Conservation (phyloP, 2,797 vertebrate species). For the Anniella stebbinsi region DNA sequence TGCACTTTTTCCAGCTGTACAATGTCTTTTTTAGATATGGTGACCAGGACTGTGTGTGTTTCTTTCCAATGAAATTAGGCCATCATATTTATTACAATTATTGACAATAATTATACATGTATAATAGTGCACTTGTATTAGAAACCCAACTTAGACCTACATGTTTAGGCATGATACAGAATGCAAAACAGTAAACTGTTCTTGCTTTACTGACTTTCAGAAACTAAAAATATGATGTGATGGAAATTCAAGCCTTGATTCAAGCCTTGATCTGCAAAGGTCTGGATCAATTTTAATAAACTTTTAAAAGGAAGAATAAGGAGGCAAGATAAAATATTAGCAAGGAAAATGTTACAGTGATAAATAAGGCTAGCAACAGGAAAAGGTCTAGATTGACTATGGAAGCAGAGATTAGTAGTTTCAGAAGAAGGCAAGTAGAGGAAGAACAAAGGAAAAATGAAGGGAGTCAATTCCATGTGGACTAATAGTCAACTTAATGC, state of each 20-base stretch:
- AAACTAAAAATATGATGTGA: background rate
- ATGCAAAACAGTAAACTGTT: background rate
- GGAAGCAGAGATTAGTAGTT: background rate
- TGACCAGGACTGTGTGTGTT: too few relatives aligned
- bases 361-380: background rate
- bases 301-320: background rate
- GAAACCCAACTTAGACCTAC: background rate
- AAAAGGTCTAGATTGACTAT: background rate
- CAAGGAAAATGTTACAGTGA: background rate
- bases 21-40: too few relatives aligned
- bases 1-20: too few relatives aligned
- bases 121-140: background rate
- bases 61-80: too few relatives aligned
- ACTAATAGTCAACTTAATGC: too few relatives aligned
- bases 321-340: background rate
- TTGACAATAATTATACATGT: background rate
- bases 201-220: background rate
- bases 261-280: background rate
- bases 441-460: background rate
- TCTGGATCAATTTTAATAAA: background rate
- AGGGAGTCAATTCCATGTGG: too few relatives aligned
- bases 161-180: background rate
- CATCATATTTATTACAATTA: too few relatives aligned
- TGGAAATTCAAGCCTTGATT: background rate
- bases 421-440: background rate